These are phyloP conservation scores for Plebejus melissa DNA, from an alignment of 2,888 invertebrate genomes.

Conservation along the genomic window DNA sequence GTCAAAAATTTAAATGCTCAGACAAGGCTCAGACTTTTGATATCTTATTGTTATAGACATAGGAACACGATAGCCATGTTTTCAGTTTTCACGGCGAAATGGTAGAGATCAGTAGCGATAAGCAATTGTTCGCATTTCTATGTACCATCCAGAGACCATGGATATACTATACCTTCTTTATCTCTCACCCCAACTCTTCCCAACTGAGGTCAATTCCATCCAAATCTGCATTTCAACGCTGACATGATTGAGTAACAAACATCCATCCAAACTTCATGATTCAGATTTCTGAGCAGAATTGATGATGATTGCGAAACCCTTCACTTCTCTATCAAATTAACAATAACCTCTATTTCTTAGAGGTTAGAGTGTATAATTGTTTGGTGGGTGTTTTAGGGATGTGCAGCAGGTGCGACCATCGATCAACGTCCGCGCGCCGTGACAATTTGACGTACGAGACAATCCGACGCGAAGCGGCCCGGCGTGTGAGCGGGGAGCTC, in stretches of 20 bases:
- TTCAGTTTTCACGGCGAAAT: too few species aligned
- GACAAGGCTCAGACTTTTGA: too few species aligned
- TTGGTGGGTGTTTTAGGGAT: conserved; percentile 41
- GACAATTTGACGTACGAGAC: conserved; percentile 78
- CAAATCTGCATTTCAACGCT: conserved; percentile 13
- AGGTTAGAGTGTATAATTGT: conserved; percentile 25
- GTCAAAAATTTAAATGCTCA: too few species aligned
- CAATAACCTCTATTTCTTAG: not conserved
- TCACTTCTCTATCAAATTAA: not conserved
- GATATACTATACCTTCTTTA: too few species aligned
- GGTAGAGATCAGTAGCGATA: too few species aligned
- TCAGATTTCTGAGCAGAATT: conserved; percentile 17
- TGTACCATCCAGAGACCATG: too few species aligned
- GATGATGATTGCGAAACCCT: conserved; percentile 22
- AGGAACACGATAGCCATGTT: too few species aligned
- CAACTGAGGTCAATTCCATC: not conserved
- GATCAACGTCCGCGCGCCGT: conserved; percentile 62
- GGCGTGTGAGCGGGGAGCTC: conserved; percentile 47
- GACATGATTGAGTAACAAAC: conserved; percentile 21
- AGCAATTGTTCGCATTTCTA: too few species aligned
- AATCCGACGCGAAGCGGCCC: conserved; percentile 55
- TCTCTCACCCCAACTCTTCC: not conserved
- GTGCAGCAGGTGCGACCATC: conserved; percentile 70
- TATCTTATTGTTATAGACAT: too few species aligned
- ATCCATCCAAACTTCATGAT: conserved; percentile 16